Evolutionary conservation across 1,140 invertebrate genomes (phyloP), one percentile per base, ranked within the genome.

Genomic region (Drosophila trapezifrons): DNA sequence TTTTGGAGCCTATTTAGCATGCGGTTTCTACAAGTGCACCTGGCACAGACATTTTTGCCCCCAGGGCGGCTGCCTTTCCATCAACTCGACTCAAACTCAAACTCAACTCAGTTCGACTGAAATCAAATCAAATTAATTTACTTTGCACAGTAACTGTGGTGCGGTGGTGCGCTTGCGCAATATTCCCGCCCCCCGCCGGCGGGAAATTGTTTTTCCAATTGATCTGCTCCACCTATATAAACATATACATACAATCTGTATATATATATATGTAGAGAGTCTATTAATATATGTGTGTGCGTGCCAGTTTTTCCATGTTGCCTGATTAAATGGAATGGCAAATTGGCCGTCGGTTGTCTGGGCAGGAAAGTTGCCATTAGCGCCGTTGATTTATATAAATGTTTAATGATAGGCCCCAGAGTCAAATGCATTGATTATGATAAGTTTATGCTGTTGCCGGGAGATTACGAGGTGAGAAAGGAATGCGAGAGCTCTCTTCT

Each of bases 311-410:
- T 58, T 35, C 49, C 40, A 67, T 43, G 35, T 43, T 64, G 55
- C 43, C 52, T 54, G 45, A 67, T 86, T 86, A 78, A 82, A 78
- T 74, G 55, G 43, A 80, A 64, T 76, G 72, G 73, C 63, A 80
- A 85, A 84, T 64, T 63, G 78, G 25, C 45, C 27, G 56, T 15
- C 40, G 42, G 49, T 63, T 37, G 73, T 65, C 60, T 37, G 27
- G 46, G 52, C 74, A 82, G 75, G 82, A 71, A 85, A 80, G 63
- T 84, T 77, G 64, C 82, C 56, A 78, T 85, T 86, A 85, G 22
- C 78, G 78, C 69, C 54, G 64, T 75, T 86, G 51, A 81, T 86
- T 81, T 81, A 82, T 85, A 81, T 82, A 81, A 86, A 85, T 60
- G 80, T 67, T 67, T 82, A 78, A 86, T 84, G 72, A 75, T 76